These are phyloP conservation scores for Siniperca knerii DNA, from an alignment of 2,113 vertebrate genomes.

Conservation along the genomic window DNA sequence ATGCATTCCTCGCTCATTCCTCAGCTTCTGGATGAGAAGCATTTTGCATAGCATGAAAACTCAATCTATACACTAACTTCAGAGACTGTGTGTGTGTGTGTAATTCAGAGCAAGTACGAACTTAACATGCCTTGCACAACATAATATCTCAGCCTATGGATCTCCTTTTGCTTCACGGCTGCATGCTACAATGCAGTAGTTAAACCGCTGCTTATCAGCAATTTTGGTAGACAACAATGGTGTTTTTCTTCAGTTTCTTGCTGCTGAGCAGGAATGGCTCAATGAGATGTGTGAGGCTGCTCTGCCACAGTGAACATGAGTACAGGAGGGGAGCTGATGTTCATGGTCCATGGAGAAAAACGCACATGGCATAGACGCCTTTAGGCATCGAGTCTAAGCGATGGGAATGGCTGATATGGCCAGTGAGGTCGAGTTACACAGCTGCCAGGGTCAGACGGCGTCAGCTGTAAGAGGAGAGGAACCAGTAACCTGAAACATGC, in stretches of 20 bases:
- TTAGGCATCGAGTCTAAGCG: constrained; percentile 49
- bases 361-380: constrained; percentile 37
- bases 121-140: constrained; percentile 44
- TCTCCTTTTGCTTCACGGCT: constrained; percentile 38
- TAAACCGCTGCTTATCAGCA: constrained; percentile 63
- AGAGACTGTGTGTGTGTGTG: neutral
- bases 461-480: constrained; percentile 71
- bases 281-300: constrained; percentile 56
- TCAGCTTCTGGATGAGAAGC: constrained; percentile 24
- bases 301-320: constrained; percentile 34
- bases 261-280: constrained; percentile 36
- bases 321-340: constrained; percentile 38
- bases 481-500: constrained; percentile 60
- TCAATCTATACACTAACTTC: neutral
- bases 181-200: constrained; percentile 19
- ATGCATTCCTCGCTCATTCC: constrained; percentile 25
- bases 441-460: constrained; percentile 63
- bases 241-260: constrained; percentile 61
- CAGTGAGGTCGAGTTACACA: constrained; percentile 59
- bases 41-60: constrained; percentile 15
- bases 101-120: constrained; percentile 13
- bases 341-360: constrained; percentile 47
- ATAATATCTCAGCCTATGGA: constrained; percentile 47
- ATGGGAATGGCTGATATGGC: constrained; percentile 49
- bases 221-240: constrained; percentile 71